These are phyloP conservation scores for Dinoponera quadriceps DNA, from an alignment of 1,140 invertebrate genomes.

Conservation along the genomic window DNA sequence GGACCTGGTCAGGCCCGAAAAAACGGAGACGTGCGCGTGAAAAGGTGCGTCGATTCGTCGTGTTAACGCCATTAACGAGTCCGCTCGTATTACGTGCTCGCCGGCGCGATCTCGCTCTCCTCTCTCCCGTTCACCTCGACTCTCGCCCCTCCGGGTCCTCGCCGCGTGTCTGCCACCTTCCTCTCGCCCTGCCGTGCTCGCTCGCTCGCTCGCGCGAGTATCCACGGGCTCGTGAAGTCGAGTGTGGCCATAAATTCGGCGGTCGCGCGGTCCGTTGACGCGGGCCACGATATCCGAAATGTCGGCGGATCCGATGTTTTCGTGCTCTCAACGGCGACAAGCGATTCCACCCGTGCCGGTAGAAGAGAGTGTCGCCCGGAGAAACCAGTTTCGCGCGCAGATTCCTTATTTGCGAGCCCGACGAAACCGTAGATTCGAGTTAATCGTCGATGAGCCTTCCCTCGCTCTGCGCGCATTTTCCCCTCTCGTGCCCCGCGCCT, in stretches of 20 bases:
- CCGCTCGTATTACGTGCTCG: constrained; percentile 33
- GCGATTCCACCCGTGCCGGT: constrained; percentile 56
- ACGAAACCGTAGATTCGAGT: constrained; percentile 82
- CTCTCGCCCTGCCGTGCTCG: constrained; percentile 42
- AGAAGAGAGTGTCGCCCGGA: constrained; percentile 64
- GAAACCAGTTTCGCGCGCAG: constrained; percentile 80
- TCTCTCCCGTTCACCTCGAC: constrained; percentile 1
- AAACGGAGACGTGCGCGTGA: constrained; percentile 22
- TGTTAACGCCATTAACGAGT: constrained; percentile 49
- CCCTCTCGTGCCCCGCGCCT: constrained; percentile 48
- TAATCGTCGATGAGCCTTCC: constrained; percentile 82
- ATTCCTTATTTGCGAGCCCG: constrained; percentile 81
- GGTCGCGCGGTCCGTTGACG: constrained; percentile 79
- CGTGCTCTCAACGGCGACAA: constrained; percentile 63
- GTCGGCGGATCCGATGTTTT: constrained; percentile 75
- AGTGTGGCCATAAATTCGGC: constrained; percentile 79
- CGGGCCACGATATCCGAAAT: constrained; percentile 81
- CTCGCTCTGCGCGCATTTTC: constrained; percentile 62
- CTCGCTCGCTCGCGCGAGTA: constrained; percentile 31
- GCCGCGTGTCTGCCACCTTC: not conserved
- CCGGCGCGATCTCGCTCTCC: constrained; percentile 14
- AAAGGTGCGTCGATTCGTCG: constrained; percentile 37
- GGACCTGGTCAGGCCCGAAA: not conserved
- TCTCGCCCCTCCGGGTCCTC: not conserved
- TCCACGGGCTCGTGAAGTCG: constrained; percentile 43